Evolutionary conservation across 37 sponge, comb jelly and placozoan genomes (phyloP).

Genomic region (Chondrilla cf. caribensis): DNA sequence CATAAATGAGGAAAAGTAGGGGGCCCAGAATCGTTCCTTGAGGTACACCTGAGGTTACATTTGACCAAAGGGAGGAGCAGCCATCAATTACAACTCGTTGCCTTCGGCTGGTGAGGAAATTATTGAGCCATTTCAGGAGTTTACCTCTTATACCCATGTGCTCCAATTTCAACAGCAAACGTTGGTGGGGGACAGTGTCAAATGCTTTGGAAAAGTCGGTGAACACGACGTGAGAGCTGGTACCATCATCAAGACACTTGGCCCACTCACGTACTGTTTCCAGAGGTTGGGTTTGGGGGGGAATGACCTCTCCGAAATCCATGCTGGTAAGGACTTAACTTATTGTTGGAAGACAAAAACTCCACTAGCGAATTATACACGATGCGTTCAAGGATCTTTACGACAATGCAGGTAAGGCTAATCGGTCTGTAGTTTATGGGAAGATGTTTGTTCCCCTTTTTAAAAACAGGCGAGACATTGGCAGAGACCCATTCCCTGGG

Average conservation of each 20-base stretch:
- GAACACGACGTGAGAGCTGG: constrained; percentile 21
- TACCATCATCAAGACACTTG: not conserved
- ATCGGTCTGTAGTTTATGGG: constrained; percentile 37
- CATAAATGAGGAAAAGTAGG: constrained; percentile 31
- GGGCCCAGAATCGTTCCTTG: constrained; percentile 41
- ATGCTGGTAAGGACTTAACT: constrained; percentile 15
- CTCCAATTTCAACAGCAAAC: constrained; percentile 24
- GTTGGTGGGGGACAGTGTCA: constrained; percentile 28
- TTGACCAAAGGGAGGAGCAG: not conserved
- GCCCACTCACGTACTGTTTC: constrained; percentile 36
- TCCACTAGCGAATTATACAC: not conserved
- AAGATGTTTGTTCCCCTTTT: constrained; percentile 40
- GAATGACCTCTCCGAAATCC: constrained; percentile 6
- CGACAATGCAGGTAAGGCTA: constrained; percentile 26
- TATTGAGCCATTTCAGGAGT: not conserved
- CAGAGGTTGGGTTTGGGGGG: constrained; percentile 37
- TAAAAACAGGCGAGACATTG: constrained; percentile 33
- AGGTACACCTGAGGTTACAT: constrained; percentile 21
- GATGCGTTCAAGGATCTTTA: constrained; percentile 19
- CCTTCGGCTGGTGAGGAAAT: not conserved
- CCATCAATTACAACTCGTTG: constrained; percentile 33
- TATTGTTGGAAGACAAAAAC: constrained; percentile 10
- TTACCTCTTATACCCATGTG: constrained; percentile 8
- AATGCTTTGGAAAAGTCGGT: constrained; percentile 43
- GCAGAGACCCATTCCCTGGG: constrained; percentile 35